phyloP scores from a whole-genome alignment of 2,113 vertebrate genomes.

The Chelonoidis abingdonii region DNA sequence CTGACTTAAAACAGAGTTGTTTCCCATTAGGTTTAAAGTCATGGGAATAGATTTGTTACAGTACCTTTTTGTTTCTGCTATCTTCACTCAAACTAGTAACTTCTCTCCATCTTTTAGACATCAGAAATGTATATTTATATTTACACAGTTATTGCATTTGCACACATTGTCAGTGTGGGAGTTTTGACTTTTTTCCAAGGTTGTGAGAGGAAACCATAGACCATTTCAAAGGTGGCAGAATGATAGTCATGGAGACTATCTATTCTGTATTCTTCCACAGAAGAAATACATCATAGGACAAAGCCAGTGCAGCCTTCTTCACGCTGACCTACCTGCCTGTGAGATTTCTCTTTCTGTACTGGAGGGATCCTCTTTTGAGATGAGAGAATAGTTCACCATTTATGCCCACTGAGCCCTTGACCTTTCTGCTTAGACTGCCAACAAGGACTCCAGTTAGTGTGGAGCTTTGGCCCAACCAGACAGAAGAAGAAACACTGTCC shows the following conservation, averaged over 20 bases:
- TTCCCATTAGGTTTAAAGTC: not conserved
- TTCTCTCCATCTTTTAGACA: conserved; percentile 33
- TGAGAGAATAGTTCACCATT: not conserved
- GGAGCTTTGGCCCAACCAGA: not conserved
- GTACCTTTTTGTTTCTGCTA: not conserved
- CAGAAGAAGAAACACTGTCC: not conserved
- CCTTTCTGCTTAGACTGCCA: not conserved
- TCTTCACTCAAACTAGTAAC: not conserved
- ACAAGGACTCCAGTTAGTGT: not conserved
- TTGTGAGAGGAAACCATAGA: conserved; percentile 38
- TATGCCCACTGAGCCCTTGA: not conserved
- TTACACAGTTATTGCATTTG: conserved; percentile 1
- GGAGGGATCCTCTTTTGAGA: not conserved
- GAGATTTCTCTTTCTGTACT: conserved; percentile 39
- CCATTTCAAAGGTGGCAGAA: conserved; percentile 54
- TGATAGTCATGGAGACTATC: conserved; percentile 20
- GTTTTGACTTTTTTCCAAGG: conserved; percentile 56
- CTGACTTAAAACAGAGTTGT: not conserved
- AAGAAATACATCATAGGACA: conserved; percentile 36
- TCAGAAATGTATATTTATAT: conserved; percentile 49
- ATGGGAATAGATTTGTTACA: not conserved
- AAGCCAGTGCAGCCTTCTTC: not conserved
- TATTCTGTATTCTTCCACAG: conserved; percentile 18
- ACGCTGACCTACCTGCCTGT: not conserved
- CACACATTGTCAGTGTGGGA: not conserved